Base-by-base conservation (phyloP, 2,113 vertebrate genomes). In the Aegithalos caudatus region DNA sequence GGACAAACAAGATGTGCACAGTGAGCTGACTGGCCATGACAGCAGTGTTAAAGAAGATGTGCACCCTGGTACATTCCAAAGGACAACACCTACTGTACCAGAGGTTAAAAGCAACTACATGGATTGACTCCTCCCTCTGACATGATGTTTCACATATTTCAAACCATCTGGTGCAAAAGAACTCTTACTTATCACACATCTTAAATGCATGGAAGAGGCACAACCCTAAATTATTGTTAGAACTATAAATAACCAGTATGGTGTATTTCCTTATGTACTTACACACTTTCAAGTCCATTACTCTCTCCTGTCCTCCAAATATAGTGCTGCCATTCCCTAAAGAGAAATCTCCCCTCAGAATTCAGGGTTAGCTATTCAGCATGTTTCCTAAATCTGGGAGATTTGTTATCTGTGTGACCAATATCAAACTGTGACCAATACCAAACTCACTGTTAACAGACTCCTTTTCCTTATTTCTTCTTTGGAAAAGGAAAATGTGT, bases 71-170 rank as follows among this genome's bases (percentile, higher is more conserved):
- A 9, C 45, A 22, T 47, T 22, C 54, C 29, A 72, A 54, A 88
- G 73, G 65, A 85, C 45, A 91, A 28, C 58, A 77, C 51, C 50
- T 92, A 38, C 57, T 35, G 17, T 35, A 71, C 7, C 76, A 90
- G n/a, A 86, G 73, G 91, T 81, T 85, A 95, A 95, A 94, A 95
- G 51, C 66, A 93, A 83, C 22, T 50, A 57, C n/a, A 40, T 22
- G 35, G 29, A 48, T 61, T 87, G 65, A 51, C 44, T 77, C 57
- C 73, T 64, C 51, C 20, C 33, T 65, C 40, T 60, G 53, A 48
- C 1, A 0, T 14, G 27, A 12, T n/a, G 4, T 8, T 48, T 65
- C 69, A 29, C 4, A 7, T n/a, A 48, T 31, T 86, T 82, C 8
- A 83, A 44, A 67, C 27, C 51, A 89, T 38, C 47, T 73, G 53